Percentiles rank a stretch among this genome's conserved stretches.
phyloP scores from a whole-genome alignment of 2,113 vertebrate species.

The Ardeotis arabs region DNA sequence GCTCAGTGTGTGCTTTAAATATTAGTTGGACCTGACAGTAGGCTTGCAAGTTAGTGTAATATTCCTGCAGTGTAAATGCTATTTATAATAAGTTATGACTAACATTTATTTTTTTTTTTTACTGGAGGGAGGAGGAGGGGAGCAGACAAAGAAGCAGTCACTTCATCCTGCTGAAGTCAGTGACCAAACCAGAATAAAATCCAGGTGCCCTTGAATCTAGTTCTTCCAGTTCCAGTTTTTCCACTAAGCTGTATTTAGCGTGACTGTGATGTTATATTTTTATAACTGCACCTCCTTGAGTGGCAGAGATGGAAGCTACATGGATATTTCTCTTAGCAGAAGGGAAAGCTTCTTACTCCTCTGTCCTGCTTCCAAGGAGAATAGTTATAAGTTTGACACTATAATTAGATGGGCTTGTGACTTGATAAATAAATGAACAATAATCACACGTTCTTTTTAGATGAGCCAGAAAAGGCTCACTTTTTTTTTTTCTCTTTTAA shows the following conservation, averaged over 20 bases:
- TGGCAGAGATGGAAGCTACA: background rate
- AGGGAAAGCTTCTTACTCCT: background rate
- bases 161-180: background rate
- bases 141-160: constrained; percentile 30
- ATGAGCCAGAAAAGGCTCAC: background rate
- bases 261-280: constrained; percentile 5
- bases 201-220: constrained; percentile 23
- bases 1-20: background rate
- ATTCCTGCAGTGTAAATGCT: constrained; percentile 19
- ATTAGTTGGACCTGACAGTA: constrained; percentile 17
- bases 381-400: background rate
- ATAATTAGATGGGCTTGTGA: background rate
- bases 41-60: constrained; percentile 30
- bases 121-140: background rate
- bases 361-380: background rate
- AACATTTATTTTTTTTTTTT: constrained; percentile 11
- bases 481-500: background rate
- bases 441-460: background rate
- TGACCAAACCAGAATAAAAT: constrained; percentile 31
- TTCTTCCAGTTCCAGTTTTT: constrained; percentile 50
- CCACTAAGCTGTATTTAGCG: constrained; percentile 16
- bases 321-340: background rate
- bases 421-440: background rate
- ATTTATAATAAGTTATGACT: constrained; percentile 35
- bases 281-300: background rate